Evolutionary conservation across 2,888 invertebrate genomes (phyloP), one percentile per base, ranked within the genome.

Genomic region (Leptopilina syphax): DNA sequence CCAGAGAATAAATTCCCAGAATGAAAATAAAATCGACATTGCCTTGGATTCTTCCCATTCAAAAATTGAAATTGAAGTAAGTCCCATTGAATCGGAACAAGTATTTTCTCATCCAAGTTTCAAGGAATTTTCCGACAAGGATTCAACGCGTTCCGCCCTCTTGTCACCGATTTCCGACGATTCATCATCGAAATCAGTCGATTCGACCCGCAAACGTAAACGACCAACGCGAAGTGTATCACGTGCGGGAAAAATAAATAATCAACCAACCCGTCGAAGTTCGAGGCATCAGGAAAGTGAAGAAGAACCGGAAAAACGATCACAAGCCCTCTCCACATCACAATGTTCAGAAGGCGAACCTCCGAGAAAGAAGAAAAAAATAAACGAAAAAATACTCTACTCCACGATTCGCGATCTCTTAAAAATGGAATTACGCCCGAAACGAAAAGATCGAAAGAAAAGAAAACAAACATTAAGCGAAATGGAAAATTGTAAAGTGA

Each of bases 401-500:
- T 13, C 34, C 4, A 81, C 70, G 12, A 18, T 6, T 10, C 65
- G 70, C 8, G 57, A 73, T 34, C 27, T 73, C 34, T 7, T 73
- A 3, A 65, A 79, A 44, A 9, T 18, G 7, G 82, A 82, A 76
- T 8, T 68, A 1, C 44, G 63, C 1, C 0, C 6, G 1, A 81
- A 78, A 9, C 81, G 81, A 8, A 83, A 50, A 57, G 80, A 63
- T 50, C 47, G 65, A 10, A 82, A 84, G n/a, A 85, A 83, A n/a
- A 82, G 81, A 27, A 44, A 66, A 4, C 81, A 85, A 73, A 82
- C 83, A 0, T 13, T 80, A 12, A 86, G 84, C 4, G 85, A 89
- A 80, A 89, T 91, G 86, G 87, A 73, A 83, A 87, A 82, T 8
- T 92, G 92, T 77, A 86, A 86, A 79, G 91, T 92, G 0, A 80